Base-by-base conservation (phyloP, 2,113 vertebrate genomes). In the Albula glossodonta region DNA sequence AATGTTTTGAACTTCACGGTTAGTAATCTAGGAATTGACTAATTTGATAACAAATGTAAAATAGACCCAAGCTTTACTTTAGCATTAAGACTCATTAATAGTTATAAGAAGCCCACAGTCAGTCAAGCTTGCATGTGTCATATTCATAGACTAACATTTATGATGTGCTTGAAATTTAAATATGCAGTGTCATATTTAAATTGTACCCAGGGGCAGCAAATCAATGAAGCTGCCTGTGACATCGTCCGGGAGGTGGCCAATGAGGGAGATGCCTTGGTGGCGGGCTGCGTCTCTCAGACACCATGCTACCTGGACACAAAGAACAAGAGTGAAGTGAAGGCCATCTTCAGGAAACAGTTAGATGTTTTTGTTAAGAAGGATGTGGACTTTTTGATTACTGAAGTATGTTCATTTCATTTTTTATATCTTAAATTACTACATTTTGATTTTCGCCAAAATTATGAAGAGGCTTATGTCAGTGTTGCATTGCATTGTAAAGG, bases 171-270 rank as follows among this genome's bases (percentile, higher is more conserved):
- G 31, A 41, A 41, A 41, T 41, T 41, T 41, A 41, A 41, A 41
- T 41, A 41, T 41, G 9, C 0, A 56, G 50, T 4, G 13, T 63
- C 31, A 78, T 77, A 15, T 25, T 70, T 86, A 50, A 48, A 2
- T 51, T 48, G 22, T 83, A 53, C 87, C 57, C 78, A 97, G 96
- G 90, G 94, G 63, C 89, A 92, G 13, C 95, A 94, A 89, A 95
- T 97, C 83, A 97, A 97, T n/a, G 96, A 96, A 94, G 96, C 96
- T 51, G 96, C 96, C 5, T 97, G 96, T 91, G 95, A 97, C 88
- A 95, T 97, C 86, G 96, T 96, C 80, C 91, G 89, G 86, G 94
- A 96, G 91, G 96, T 96, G 85, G 96, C 96, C 49, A 89, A 93
- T 5, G 96, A 96, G 90, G 95, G 95, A 0, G 95, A 95, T 5